Conservation (phyloP, 2,113 vertebrate genomes). For the Carollia perspicillata region DNA sequence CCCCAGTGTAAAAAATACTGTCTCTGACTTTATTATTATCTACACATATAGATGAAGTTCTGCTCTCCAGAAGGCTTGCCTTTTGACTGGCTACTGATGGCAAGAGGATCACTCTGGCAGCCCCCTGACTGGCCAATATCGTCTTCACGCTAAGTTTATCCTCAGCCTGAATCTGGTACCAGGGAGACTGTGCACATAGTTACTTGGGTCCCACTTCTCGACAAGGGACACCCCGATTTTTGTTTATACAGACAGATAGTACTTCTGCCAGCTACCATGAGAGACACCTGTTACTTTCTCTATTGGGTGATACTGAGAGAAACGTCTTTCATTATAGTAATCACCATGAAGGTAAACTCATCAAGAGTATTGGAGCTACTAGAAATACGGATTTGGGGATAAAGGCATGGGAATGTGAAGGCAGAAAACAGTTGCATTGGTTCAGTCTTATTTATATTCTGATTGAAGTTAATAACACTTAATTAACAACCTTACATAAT, state of each 20-base stretch:
- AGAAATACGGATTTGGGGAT: background rate
- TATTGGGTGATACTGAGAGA: background rate
- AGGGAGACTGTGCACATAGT: background rate
- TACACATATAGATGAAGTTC: background rate
- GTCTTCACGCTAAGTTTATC: background rate
- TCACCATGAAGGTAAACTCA: background rate
- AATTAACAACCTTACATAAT: constrained; percentile 56
- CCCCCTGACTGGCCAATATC: background rate
- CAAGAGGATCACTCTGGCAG: background rate
- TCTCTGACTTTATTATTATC: background rate
- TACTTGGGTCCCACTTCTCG: background rate
- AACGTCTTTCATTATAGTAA: background rate
- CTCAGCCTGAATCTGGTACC: background rate
- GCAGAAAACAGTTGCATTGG: background rate
- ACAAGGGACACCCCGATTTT: background rate
- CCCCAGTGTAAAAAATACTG: background rate
- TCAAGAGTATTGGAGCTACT: background rate
- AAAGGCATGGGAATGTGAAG: background rate
- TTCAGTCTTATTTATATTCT: background rate
- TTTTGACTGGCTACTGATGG: background rate
- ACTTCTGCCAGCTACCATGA: background rate
- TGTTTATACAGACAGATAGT: background rate
- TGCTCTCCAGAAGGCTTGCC: background rate
- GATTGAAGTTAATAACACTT: background rate
- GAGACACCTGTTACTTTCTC: background rate